phyloP scores from a whole-genome alignment of 2,797 vertebrate genomes.

The Ctenochaetus hawaiiensis region DNA sequence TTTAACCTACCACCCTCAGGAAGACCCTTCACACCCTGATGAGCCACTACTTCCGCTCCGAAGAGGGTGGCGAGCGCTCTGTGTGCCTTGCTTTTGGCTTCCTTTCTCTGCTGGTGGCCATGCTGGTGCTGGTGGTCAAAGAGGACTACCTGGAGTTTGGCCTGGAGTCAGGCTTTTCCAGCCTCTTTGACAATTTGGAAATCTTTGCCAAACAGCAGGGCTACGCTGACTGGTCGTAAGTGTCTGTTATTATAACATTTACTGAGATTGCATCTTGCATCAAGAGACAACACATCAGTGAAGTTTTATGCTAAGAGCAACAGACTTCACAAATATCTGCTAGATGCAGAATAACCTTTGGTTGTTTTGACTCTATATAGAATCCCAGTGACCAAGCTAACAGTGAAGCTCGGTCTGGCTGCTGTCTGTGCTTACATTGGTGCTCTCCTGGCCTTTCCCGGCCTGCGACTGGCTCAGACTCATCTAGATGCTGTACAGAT shows the following conservation, averaged over 20 bases:
- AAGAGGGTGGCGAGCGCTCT: slow-evolving; percentile 93
- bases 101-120: slow-evolving; percentile 92
- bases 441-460: slow-evolving; percentile 92
- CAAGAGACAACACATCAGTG: neutral
- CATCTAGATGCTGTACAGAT: slow-evolving; percentile 92
- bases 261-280: neutral
- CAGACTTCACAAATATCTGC: neutral
- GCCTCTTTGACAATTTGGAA: slow-evolving; percentile 86
- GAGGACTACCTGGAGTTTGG: slow-evolving; percentile 96
- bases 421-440: slow-evolving; percentile 91
- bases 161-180: slow-evolving; percentile 88
- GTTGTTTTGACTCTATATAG: slow-evolving; percentile 73
- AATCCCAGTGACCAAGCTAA: slow-evolving; percentile 89
- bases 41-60: slow-evolving; percentile 92
- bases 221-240: slow-evolving; percentile 93
- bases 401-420: slow-evolving; percentile 89
- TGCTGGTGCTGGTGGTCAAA: slow-evolving; percentile 91
- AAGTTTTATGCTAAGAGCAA: neutral
- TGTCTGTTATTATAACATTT: slow-evolving; percentile 41
- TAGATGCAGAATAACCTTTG: neutral
- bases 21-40: slow-evolving; percentile 91
- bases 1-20: slow-evolving; percentile 84
- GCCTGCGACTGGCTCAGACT: slow-evolving; percentile 95
- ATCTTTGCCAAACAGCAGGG: slow-evolving; percentile 88
- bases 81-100: slow-evolving; percentile 94